Evolutionary conservation across 1,140 invertebrate genomes (phyloP).

Genomic region (Trypoxylus dichotomus): DNA sequence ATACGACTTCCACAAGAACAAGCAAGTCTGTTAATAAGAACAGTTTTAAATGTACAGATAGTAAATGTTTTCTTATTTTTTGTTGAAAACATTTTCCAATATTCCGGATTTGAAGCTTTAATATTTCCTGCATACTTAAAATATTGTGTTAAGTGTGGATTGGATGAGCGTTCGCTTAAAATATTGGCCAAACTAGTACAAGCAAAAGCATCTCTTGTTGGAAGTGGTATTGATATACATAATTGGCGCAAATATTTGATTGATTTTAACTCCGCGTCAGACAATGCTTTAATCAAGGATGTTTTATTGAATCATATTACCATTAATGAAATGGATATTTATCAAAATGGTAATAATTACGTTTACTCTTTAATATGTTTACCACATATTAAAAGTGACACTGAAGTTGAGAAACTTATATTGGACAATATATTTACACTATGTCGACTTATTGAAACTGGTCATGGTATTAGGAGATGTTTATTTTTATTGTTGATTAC

Average conservation of each 20-base stretch:
- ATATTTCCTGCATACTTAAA: constrained; percentile 70
- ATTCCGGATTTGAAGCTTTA: constrained; percentile 71
- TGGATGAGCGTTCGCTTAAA: constrained; percentile 58
- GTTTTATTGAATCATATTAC: constrained; percentile 46
- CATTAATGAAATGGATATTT: background rate
- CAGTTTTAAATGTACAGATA: constrained; percentile 60
- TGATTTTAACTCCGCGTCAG: constrained; percentile 57
- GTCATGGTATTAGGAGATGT: constrained; percentile 44
- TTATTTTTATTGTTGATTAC: constrained; percentile 58
- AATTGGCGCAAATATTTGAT: constrained; percentile 68
- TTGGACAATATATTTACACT: constrained; percentile 42
- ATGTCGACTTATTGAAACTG: constrained; percentile 32
- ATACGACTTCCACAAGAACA: constrained; percentile 69
- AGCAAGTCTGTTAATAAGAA: constrained; percentile 65
- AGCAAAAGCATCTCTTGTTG: constrained; percentile 65
- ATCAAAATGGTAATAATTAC: constrained; percentile 48
- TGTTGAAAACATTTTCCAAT: constrained; percentile 65
- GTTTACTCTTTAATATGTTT: constrained; percentile 62
- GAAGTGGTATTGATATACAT: constrained; percentile 61
- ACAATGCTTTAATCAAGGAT: constrained; percentile 50
- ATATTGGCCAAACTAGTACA: constrained; percentile 70
- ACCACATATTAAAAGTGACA: constrained; percentile 59
- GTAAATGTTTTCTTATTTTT: constrained; percentile 62
- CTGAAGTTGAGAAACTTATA: constrained; percentile 45
- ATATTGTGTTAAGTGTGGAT: constrained; percentile 59